Base-by-base conservation (phyloP, 64 coral and sea anemone species). In the Dendrophyllia cribrosa region DNA sequence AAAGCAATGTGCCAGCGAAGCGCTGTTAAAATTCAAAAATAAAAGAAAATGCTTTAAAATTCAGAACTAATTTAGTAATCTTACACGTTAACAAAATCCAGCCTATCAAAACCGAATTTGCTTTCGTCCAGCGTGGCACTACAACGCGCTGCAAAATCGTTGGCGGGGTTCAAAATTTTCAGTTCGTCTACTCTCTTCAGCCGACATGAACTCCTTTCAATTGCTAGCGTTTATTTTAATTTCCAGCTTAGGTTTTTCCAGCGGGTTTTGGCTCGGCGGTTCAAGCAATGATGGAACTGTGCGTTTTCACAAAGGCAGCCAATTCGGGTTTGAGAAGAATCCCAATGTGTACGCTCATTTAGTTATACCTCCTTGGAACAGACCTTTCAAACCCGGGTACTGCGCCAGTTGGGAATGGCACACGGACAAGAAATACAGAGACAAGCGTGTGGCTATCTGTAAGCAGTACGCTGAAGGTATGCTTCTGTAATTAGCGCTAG, bases 391-490 rank as follows among this genome's bases (percentile, higher is more conserved):
- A n/a, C 91, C 89, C 20, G 97, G 97, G 6, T 99, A 99, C 62
- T 99, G 97, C 45, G 67, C 79, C 14, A 99, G 97, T 52, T 99
- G 97, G 97, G 97, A 99, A 79, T 99, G 97, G 97, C 92, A 99
- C 88, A 99, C 97, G 9, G 97, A 99, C 47, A 92, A 90, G 46
- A 96, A 95, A 85, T 99, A 99, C 76, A 82, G 97, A 81, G 94
- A 96, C 61, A 89, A 91, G 23, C 82, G 97, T 74, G 69, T 99
- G 3, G 97, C 95, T n/a, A 94, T 99, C 73, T 99, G 97, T 56
- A 90, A 99, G 34, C 91, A 92, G 8, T 76, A 96, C 23, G 83
- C 91, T 43, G 69, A 95, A 83, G 97, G 97, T 99, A 89, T 58
- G 88, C 79, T 20, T 20, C 43, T 78, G 46, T 65, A 13, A 45